phyloP scores from a whole-genome alignment of 2,888 invertebrate species.

The Noctuana brunneofusca region DNA sequence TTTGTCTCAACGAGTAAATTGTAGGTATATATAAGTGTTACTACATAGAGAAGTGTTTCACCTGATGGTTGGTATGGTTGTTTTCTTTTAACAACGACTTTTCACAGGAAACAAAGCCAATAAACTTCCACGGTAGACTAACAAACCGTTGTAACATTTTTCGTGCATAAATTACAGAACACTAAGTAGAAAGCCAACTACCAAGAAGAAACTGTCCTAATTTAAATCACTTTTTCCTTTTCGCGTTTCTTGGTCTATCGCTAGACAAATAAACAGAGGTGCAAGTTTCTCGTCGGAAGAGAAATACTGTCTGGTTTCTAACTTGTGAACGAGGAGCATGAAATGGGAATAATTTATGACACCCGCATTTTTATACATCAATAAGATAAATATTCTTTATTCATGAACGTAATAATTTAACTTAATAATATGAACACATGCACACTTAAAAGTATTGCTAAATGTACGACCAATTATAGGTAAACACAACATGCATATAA shows the following conservation, averaged over 20 bases:
- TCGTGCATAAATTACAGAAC: conserved; percentile 28
- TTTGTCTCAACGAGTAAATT: no score
- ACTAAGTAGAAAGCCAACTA: conserved; percentile 19
- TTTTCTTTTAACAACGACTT: background rate
- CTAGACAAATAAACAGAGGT: conserved; percentile 23
- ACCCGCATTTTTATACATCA: background rate
- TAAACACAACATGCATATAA: no score
- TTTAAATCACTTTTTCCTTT: conserved; percentile 30
- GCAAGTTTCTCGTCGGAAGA: conserved; percentile 12
- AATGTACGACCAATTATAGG: no score
- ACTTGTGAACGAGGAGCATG: conserved; percentile 19
- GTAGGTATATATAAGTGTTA: background rate
- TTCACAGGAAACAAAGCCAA: conserved; percentile 4
- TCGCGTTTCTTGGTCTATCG: conserved; percentile 22
- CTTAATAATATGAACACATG: no score
- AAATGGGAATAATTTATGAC: conserved; percentile 23
- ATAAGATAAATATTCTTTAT: conserved; percentile 6
- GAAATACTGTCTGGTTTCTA: conserved; percentile 24
- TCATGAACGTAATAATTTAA: no score
- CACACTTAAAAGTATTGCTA: no score
- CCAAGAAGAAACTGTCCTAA: conserved; percentile 24
- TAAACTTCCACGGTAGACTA: conserved; percentile 14
- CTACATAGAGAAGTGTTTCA: background rate
- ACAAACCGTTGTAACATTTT: conserved; percentile 20
- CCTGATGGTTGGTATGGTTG: background rate